Evolutionary conservation across 2,888 invertebrate genomes (phyloP).

Genomic region (Latheticus oryzae): DNA sequence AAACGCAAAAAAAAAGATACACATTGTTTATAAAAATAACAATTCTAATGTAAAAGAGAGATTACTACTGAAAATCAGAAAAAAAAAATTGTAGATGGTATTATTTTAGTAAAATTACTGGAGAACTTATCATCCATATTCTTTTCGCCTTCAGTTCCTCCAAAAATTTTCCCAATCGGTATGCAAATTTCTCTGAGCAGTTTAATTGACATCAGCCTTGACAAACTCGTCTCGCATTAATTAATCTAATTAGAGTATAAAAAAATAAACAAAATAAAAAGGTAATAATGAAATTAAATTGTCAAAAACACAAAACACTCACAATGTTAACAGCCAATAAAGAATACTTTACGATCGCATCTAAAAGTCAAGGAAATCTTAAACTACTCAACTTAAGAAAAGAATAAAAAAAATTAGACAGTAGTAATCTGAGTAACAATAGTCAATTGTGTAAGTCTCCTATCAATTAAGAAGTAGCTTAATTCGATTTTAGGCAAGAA

Average conservation of each 20-base stretch:
- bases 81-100: too few species aligned
- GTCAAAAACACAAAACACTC: constrained; percentile 5
- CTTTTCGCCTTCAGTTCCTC: too few species aligned
- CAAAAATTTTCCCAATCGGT: constrained; percentile 8
- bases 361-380: constrained; percentile 21
- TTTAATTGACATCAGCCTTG: constrained; percentile 20
- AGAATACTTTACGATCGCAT: constrained; percentile 9
- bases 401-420: constrained; percentile 11
- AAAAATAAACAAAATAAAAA: too few species aligned
- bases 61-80: too few species aligned
- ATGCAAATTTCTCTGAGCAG: neutral
- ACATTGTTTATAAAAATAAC: too few species aligned
- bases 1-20: too few species aligned
- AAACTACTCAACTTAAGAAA: too few species aligned
- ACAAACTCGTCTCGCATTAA: constrained; percentile 21
- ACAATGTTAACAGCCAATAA: constrained; percentile 11
- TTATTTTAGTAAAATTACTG: too few species aligned
- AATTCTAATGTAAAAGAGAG: too few species aligned
- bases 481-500: constrained; percentile 28
- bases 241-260: constrained; percentile 14
- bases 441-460: neutral
- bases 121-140: too few species aligned
- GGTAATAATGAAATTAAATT: constrained; percentile 3
- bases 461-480: constrained; percentile 38
- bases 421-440: neutral